Percentiles rank a stretch among this genome's conserved stretches.
These are phyloP conservation scores for Electrona antarctica DNA, from an alignment of 2,113 vertebrate species.

Conservation along the genomic window DNA sequence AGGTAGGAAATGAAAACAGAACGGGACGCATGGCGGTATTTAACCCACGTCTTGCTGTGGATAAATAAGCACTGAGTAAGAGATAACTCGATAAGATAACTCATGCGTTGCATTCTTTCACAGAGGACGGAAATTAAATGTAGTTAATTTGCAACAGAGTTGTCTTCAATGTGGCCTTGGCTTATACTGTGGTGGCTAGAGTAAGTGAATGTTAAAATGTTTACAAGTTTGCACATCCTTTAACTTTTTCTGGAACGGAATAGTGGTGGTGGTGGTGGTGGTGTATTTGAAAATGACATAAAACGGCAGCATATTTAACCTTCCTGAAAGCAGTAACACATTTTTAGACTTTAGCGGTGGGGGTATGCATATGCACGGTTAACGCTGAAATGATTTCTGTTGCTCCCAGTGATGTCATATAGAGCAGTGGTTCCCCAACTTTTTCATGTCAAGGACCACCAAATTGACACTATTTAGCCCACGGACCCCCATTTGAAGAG, in stretches of 20 bases:
- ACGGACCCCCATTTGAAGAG: no score
- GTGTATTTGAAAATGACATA: slow-evolving; percentile 29
- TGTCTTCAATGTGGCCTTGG: slow-evolving; percentile 22
- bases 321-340: slow-evolving; percentile 14
- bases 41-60: slow-evolving; percentile 52
- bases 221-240: slow-evolving; percentile 21
- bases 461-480: no score
- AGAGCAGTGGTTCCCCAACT: no score
- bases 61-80: slow-evolving; percentile 55
- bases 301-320: slow-evolving; percentile 25
- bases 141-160: slow-evolving; percentile 48
- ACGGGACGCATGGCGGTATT: slow-evolving; percentile 48
- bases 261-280: slow-evolving; percentile 21
- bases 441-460: no score
- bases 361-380: slow-evolving; percentile 47
- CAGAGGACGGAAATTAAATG: slow-evolving; percentile 29
- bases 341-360: slow-evolving; percentile 45
- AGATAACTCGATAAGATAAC: slow-evolving; percentile 38
- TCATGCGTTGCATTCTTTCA: slow-evolving; percentile 38
- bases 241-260: slow-evolving; percentile 24
- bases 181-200: slow-evolving; percentile 17
- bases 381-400: slow-evolving; percentile 17
- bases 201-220: slow-evolving; percentile 35
- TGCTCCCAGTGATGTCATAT: slow-evolving; percentile 39
- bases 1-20: slow-evolving; percentile 62